Percentiles rank a stretch among this genome's conserved stretches.
Conservation (phyloP, 2,797 vertebrate genomes). For the Morus bassanus region DNA sequence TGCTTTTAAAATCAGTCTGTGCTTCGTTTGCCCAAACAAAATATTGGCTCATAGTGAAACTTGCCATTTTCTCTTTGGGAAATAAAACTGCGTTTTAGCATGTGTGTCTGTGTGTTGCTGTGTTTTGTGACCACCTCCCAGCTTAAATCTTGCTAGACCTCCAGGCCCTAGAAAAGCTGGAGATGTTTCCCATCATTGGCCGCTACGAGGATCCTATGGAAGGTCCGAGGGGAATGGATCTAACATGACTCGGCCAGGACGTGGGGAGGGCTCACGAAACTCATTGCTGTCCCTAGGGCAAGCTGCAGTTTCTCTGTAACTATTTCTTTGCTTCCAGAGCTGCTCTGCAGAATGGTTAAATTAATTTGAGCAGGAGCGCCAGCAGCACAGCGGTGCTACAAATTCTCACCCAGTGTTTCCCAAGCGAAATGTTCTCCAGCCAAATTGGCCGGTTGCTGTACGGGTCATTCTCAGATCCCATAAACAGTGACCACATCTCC, state of each 20-base stretch:
- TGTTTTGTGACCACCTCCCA: background rate
- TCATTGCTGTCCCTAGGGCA: background rate
- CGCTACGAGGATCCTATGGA: background rate
- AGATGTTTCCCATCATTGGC: background rate
- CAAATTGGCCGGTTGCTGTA: background rate
- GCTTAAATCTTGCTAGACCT: background rate
- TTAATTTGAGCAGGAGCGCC: background rate
- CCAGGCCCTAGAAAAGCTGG: background rate
- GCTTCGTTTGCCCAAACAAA: background rate
- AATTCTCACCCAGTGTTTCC: background rate
- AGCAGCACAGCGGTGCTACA: background rate
- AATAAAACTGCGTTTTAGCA: background rate
- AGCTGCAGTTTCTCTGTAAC: background rate
- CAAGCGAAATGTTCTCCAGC: background rate
- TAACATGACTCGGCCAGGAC: fast-evolving
- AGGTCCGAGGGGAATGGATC: fast-evolving
- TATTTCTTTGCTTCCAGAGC: background rate
- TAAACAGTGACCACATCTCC: background rate
- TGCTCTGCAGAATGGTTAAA: background rate
- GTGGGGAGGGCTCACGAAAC: background rate
- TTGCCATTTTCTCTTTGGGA: background rate
- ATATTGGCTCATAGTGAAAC: background rate
- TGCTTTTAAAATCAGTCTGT: background rate
- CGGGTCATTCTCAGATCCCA: background rate
- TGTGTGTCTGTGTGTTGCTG: background rate